Base-by-base conservation (phyloP, 2,113 vertebrate species). In the Psephotus haematonotus region DNA sequence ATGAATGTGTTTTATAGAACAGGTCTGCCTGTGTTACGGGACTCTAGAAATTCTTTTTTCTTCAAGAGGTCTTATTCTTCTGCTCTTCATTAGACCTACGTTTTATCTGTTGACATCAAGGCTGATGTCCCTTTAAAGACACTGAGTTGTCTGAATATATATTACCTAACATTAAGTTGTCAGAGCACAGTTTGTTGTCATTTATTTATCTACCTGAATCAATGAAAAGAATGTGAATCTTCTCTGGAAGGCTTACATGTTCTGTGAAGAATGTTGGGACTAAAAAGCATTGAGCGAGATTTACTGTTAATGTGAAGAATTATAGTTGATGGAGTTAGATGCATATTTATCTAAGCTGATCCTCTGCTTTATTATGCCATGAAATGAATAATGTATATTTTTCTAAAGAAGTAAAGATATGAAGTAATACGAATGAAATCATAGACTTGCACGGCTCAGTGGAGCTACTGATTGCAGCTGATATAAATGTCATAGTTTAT, bases 381-480 rank as follows among this genome's bases (percentile, higher is more conserved):
- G 44, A 76, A 93, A 79, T 92, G 80, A 96, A 96, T 95, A 88
- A 97, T 90, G 91, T 88, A 50, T 95, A 80, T 96, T 95, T 96
- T 97, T 96, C 80, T 93, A 92, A 96, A 93, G 88, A 80, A 94
- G 65, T 49, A 78, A 87, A 97, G 86, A 92, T 95, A 93, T 96
- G 91, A 91, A 92, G 79, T 94, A 94, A 94, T 94, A 80, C 67
- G 81, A 88, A 91, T 95, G 94, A 97, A 91, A 94, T 95, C 92
- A 90, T 83, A 88, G 95, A 74, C 78, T 95, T 92, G 49, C 76
- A 64, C 5, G 76, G 92, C 80, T 84, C 78, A 96, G 55, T 86
- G 83, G 86, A 96, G 93, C 95, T 97, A 90, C 96, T 92, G 95
- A 96, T 96, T 95, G 68, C 92, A 94, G 86, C 88, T 94, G 92